Base-by-base conservation (phyloP, 2,888 invertebrate species). In the Drosophila aldrichi region DNA sequence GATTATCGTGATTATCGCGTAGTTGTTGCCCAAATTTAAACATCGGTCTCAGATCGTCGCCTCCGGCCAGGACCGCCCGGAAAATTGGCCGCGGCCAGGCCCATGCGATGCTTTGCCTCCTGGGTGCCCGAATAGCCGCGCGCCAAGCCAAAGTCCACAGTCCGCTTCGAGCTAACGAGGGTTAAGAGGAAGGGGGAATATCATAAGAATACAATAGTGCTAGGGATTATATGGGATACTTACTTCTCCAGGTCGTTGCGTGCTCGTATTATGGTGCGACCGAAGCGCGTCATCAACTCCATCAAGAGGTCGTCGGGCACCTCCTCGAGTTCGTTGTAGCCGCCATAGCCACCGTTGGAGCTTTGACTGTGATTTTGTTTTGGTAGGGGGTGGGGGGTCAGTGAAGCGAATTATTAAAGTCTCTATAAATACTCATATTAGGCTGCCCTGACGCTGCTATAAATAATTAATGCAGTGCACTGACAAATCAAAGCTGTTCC, bases 71-170 rank as follows among this genome's bases (percentile, higher is more conserved):
- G 97, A 12, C 97, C 97, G 3, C 96, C 96, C 25, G 97, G 97
- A 93, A 95, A 97, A 93, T 97, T 97, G 81, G 98, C 98, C 0
- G 97, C 97, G 46, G 97, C 96, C 58, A 97, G 93, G 5, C 97
- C 98, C 96, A 98, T 97, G 90, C 97, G 95, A 92, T 98, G 97
- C 93, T 97, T 97, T 88, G 97, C 97, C 72, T 97, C 97, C 88
- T 97, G 96, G 34, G 97, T 96, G 1, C 97, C 98, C 48, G 97
- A 97, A 93, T 96, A 97, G 29, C 98, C 98, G 57, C 98, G 96
- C 86, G 95, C 96, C 65, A 98, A 94, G 1, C 98, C 98, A 81
- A 98, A 94, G 91, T 98, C 98, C 74, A 98, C 94, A 40, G 97
- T 97, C 25, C 98, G 96, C 93, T 98, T 98, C 0, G 60, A 70